Evolutionary conservation across 2,797 vertebrate species (phyloP).

Genomic region (Buphagus erythrorhynchus): DNA sequence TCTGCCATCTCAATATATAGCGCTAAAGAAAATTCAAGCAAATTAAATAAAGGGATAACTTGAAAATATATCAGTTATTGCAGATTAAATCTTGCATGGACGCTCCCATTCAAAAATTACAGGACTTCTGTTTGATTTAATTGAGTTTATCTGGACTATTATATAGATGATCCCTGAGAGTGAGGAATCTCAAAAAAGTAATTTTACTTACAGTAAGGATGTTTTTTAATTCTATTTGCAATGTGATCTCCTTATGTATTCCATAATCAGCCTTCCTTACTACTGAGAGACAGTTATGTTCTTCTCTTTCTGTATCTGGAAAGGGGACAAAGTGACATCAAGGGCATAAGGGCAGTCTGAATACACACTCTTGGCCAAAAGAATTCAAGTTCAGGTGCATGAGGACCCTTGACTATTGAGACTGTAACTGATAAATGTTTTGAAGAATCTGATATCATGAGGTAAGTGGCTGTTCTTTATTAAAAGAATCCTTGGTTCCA

Average conservation of each 20-base stretch:
- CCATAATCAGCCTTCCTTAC: conserved; percentile 16
- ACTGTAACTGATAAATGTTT: conserved; percentile 8
- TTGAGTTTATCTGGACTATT: not conserved
- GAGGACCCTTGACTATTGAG: conserved; percentile 43
- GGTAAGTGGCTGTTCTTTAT: conserved; percentile 46
- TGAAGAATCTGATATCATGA: not conserved
- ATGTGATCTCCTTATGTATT: conserved; percentile 30
- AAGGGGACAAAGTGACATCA: conserved; percentile 53
- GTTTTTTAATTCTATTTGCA: not conserved
- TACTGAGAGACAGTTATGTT: conserved; percentile 56
- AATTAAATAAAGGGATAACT: not conserved
- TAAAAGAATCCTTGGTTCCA: not conserved
- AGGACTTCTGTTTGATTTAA: not conserved
- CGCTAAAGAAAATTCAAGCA: not conserved
- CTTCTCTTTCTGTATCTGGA: conserved; percentile 65
- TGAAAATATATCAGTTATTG: not conserved
- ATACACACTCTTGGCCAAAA: conserved; percentile 48
- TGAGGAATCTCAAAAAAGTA: not conserved
- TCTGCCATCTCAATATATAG: not conserved
- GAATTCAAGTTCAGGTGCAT: conserved; percentile 48
- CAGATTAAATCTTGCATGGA: not conserved
- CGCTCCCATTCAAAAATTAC: not conserved
- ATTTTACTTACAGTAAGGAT: not conserved
- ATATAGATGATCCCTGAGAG: not conserved
- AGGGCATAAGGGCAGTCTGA: conserved; percentile 55